These are phyloP conservation scores for Hippocampus guttulatus DNA, from an alignment of 2,113 vertebrate genomes.

Conservation along the genomic window DNA sequence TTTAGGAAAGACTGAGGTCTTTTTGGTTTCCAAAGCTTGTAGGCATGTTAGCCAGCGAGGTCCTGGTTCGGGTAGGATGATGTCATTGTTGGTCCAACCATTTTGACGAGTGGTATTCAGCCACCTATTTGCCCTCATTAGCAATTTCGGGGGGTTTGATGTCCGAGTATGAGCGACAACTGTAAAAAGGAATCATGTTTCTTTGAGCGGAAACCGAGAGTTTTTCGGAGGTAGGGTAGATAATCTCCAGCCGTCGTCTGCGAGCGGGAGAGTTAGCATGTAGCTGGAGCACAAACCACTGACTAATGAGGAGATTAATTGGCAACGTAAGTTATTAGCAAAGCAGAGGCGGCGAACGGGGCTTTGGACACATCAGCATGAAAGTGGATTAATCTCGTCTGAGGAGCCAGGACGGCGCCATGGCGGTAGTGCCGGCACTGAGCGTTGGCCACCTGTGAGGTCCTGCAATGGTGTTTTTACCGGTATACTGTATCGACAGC, in stretches of 20 bases:
- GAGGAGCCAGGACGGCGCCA: conserved; percentile 58
- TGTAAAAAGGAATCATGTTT: not conserved
- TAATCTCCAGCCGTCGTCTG: conserved; percentile 26
- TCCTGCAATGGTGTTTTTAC: not conserved
- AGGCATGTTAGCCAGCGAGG: not conserved
- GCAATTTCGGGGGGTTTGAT: not conserved
- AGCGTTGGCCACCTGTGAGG: not conserved
- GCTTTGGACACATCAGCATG: conserved; percentile 60
- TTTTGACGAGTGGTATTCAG: too few relatives aligned
- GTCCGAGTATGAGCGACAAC: not conserved
- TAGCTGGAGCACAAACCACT: conserved; percentile 35
- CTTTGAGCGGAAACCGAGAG: not conserved
- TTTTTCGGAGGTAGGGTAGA: not conserved
- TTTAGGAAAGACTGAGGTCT: not conserved
- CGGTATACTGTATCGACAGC: not conserved
- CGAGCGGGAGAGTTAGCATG: conserved; percentile 29
- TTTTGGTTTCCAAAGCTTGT: not conserved
- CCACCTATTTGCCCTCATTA: not conserved
- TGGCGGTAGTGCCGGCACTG: conserved; percentile 34
- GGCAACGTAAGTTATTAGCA: conserved; percentile 64
- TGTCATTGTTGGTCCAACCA: too few relatives aligned
- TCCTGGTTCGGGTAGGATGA: not conserved
- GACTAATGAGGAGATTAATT: conserved; percentile 71
- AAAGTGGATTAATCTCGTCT: conserved; percentile 73
- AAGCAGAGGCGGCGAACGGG: conserved; percentile 49